These are phyloP conservation scores for Nebria brevicollis DNA, from an alignment of 2,888 invertebrate species.

Conservation along the genomic window DNA sequence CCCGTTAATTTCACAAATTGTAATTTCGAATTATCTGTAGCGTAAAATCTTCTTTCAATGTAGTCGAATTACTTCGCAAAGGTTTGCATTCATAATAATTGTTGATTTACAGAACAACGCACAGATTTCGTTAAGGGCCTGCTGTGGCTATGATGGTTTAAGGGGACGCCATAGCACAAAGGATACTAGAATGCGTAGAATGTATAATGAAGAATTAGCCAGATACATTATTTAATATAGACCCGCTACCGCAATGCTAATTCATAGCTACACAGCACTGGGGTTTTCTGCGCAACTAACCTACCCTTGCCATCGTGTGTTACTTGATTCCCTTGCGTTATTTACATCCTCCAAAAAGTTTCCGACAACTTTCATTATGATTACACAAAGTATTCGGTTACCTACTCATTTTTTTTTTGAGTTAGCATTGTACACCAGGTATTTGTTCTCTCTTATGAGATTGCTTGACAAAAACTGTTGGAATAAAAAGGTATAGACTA, in stretches of 20 bases:
- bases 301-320: neutral
- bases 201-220: constrained; percentile 52
- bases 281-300: neutral
- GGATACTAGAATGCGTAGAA: constrained; percentile 49
- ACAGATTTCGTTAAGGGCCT: constrained; percentile 30
- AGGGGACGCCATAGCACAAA: constrained; percentile 32
- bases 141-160: neutral
- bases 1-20: neutral
- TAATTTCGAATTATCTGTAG: neutral
- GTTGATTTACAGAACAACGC: constrained; percentile 33
- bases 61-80: constrained; percentile 6
- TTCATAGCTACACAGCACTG: neutral
- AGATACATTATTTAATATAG: constrained; percentile 49
- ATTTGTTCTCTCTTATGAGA: neutral
- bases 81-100: constrained; percentile 35
- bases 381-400: neutral
- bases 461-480: neutral
- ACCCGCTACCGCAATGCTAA: constrained; percentile 10
- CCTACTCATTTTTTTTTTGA: neutral
- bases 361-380: neutral
- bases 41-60: neutral
- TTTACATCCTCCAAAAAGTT: neutral
- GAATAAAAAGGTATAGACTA: too few relatives aligned
- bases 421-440: neutral
- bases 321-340: neutral